Base-by-base conservation (phyloP, 2,888 invertebrate species). In the Campoletis raptor region DNA sequence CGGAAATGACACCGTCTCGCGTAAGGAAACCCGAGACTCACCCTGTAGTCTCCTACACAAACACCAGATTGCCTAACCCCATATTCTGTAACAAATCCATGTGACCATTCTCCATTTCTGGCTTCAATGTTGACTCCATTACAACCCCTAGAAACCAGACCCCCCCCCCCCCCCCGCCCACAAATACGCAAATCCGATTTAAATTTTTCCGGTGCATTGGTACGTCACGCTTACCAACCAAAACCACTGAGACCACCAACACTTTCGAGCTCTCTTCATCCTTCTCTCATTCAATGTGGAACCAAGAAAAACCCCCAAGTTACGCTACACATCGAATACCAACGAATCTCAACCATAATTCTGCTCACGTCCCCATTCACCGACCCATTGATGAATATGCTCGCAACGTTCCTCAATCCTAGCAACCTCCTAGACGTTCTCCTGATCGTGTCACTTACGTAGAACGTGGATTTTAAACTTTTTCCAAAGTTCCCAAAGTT, bases 1-100 rank as follows among this genome's bases (percentile, higher is more conserved):
- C 76, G 52, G 40, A 72, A 85, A 85, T 85, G 66, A 81, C 30
- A 79, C 54, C 52, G 84, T 81, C 76, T 64, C 76, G 76, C 9
- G 42, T 36, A 61, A 18, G 52, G 81, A 70, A 81, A 81, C 40
- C 66, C 72, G 64, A 77, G 81, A 77, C 48, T 45, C 45, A 15
- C 57, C 45, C 57, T 67, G n/a, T 40, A 24, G 21, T 69, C 42
- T 24, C 30, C 24, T 45, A 67, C 24, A 54, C 21, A 24, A 69
- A 70, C 40, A n/a, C 48, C 76, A 64, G 66, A 37, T 37, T 66
- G 36, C 66, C 48, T 52, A 48, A 18, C 36, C 45, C 69, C 42
- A 69, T 18, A 24, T 37, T 77, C 24, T 64, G 52, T 37, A 24
- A 81, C 42, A 72, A 77, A 84, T 84, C 69, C 48, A 48, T 36